These are phyloP conservation scores for Montipora cactus DNA, from an alignment of 64 coral and sea anemone species.

Conservation along the genomic window DNA sequence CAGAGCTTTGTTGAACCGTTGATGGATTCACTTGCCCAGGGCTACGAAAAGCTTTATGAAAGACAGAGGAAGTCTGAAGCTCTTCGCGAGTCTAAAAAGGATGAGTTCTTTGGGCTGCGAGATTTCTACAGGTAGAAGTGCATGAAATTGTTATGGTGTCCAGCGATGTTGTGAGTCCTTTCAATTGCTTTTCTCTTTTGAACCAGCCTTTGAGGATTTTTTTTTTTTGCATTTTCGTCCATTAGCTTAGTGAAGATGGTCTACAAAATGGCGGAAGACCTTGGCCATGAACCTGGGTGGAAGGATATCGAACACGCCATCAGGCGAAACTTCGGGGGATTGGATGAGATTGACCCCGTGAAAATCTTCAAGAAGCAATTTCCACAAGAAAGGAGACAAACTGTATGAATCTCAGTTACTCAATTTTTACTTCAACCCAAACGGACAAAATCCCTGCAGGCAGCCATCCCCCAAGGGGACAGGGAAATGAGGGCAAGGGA, in stretches of 20 bases:
- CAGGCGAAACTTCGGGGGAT: constrained; percentile 68
- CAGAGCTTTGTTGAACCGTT: constrained; percentile 45
- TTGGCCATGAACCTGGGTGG: constrained; percentile 31
- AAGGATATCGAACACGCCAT: constrained; percentile 52
- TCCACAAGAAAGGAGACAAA: background rate
- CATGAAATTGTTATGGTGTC: background rate
- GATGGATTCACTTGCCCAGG: constrained; percentile 25
- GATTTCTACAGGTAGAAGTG: constrained; percentile 68
- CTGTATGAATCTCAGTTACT: background rate
- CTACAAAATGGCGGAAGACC: constrained; percentile 36
- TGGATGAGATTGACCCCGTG: constrained; percentile 60
- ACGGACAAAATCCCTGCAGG: background rate
- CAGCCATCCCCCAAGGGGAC: too few species aligned
- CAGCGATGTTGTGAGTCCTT: background rate
- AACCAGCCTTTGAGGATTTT: background rate
- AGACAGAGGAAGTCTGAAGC: constrained; percentile 33
- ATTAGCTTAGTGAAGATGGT: constrained; percentile 62
- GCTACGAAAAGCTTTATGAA: constrained; percentile 44
- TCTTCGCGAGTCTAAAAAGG: constrained; percentile 40
- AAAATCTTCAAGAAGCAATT: constrained; percentile 34
- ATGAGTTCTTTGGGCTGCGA: constrained; percentile 69
- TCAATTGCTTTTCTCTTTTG: background rate
- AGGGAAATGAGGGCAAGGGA: too few species aligned
- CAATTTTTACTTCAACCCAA: background rate
- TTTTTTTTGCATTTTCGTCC: background rate